Evolutionary conservation across 2,797 vertebrate genomes (phyloP).

Genomic region (Menidia menidia): DNA sequence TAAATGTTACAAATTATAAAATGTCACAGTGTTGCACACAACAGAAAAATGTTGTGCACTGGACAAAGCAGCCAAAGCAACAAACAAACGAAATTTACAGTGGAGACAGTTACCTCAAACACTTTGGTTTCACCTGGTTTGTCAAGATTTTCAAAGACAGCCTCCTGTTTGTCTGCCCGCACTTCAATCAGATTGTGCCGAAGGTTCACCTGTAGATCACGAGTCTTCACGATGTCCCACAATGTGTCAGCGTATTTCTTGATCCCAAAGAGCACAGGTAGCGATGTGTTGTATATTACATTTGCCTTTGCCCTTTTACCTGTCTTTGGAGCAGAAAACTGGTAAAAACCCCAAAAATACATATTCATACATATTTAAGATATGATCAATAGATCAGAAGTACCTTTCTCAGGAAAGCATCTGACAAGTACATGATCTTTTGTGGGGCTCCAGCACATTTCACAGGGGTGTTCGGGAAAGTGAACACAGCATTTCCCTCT

Average conservation of each 20-base stretch:
- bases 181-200: slow-evolving; percentile 92
- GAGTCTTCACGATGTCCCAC: slow-evolving; percentile 87
- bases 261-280: slow-evolving; percentile 91
- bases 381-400: not conserved
- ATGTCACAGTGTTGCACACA: no score
- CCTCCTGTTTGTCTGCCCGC: slow-evolving; percentile 90
- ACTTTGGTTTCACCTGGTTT: slow-evolving; percentile 89
- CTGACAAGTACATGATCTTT: slow-evolving; percentile 98
- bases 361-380: not conserved
- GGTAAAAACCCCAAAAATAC: no score
- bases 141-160: slow-evolving; percentile 95
- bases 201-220: slow-evolving; percentile 89
- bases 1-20: no score
- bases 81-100: not conserved
- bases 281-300: slow-evolving; percentile 92
- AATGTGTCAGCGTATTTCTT: slow-evolving; percentile 94
- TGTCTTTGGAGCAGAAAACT: slow-evolving; percentile 76
- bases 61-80: no score
- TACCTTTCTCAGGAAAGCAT: slow-evolving; percentile 93
- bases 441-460: slow-evolving; percentile 97
- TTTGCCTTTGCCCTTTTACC: slow-evolving; percentile 92
- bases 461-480: slow-evolving; percentile 93
- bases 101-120: slow-evolving; percentile 79
- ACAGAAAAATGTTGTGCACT: no score
- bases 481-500: slow-evolving; percentile 94